These are phyloP conservation scores for Champsocephalus esox DNA, from an alignment of 2,797 vertebrate genomes.

Conservation along the genomic window DNA sequence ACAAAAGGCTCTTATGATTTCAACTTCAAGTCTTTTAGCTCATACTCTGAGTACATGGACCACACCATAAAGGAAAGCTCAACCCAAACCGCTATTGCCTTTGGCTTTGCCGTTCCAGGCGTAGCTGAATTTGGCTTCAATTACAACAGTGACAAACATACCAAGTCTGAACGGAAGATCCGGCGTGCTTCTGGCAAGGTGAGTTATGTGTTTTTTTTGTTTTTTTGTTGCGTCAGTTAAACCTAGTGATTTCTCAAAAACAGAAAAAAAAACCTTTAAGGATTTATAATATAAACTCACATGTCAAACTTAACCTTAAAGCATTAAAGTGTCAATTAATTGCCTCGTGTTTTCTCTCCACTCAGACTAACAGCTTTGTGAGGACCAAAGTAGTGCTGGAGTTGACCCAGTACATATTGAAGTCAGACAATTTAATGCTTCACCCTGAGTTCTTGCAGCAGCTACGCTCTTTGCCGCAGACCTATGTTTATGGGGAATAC, in stretches of 20 bases:
- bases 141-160: conserved; percentile 69
- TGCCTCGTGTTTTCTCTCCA: neutral
- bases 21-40: conserved; percentile 81
- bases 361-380: conserved; percentile 87
- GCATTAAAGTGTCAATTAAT: neutral
- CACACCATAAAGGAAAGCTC: conserved; percentile 52
- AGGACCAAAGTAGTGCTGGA: conserved; percentile 86
- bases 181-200: conserved; percentile 87
- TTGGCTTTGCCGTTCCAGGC: conserved; percentile 76
- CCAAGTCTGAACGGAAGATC: conserved; percentile 82
- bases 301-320: neutral
- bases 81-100: conserved; percentile 61
- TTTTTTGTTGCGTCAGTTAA: neutral
- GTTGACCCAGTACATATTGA: conserved; percentile 89
- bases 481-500: conserved; percentile 92
- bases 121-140: conserved; percentile 82
- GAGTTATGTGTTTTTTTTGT: conserved; percentile 44
- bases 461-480: conserved; percentile 84
- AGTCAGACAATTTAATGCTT: conserved; percentile 86
- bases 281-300: neutral
- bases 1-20: conserved; percentile 91
- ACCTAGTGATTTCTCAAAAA: neutral
- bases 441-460: conserved; percentile 90
- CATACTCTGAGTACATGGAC: conserved; percentile 86
- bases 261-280: neutral